phyloP scores from a whole-genome alignment of 2,113 vertebrate genomes.

The Ramphastos sulfuratus region DNA sequence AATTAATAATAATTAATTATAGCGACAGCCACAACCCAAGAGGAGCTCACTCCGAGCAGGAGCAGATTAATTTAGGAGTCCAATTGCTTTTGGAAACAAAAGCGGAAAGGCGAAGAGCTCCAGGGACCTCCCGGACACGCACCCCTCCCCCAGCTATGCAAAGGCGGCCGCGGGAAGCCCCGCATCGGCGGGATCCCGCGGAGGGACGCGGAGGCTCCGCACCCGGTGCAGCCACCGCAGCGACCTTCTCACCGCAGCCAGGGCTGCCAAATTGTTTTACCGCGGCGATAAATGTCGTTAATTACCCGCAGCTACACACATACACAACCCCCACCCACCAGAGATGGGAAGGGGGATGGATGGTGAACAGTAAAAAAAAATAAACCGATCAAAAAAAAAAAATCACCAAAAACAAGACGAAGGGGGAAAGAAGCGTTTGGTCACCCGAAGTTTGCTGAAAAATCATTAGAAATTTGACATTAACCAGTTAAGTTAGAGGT shows the following conservation, averaged over 20 bases:
- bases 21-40: too few relatives aligned
- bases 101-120: not conserved
- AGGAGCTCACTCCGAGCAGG: not conserved
- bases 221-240: not conserved
- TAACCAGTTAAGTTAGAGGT: not conserved
- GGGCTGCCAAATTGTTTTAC: slow-evolving; percentile 59
- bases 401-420: not conserved
- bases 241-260: slow-evolving; percentile 25
- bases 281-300: slow-evolving; percentile 53
- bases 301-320: slow-evolving; percentile 32
- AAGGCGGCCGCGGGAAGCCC: not conserved
- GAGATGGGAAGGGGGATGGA: slow-evolving; percentile 3
- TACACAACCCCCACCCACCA: too few relatives aligned
- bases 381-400: not conserved
- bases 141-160: too few relatives aligned
- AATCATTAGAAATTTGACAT: not conserved
- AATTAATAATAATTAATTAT: not conserved
- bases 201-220: not conserved
- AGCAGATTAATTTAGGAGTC: not conserved
- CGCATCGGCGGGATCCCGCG: not conserved
- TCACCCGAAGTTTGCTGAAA: not conserved
- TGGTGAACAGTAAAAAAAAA: not conserved
- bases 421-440: not conserved
- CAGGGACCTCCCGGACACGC: not conserved
- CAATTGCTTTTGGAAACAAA: not conserved